Evolutionary conservation across 2,113 vertebrate genomes (phyloP), one percentile per base, ranked within the genome.

Genomic region (Petaurus breviceps): DNA sequence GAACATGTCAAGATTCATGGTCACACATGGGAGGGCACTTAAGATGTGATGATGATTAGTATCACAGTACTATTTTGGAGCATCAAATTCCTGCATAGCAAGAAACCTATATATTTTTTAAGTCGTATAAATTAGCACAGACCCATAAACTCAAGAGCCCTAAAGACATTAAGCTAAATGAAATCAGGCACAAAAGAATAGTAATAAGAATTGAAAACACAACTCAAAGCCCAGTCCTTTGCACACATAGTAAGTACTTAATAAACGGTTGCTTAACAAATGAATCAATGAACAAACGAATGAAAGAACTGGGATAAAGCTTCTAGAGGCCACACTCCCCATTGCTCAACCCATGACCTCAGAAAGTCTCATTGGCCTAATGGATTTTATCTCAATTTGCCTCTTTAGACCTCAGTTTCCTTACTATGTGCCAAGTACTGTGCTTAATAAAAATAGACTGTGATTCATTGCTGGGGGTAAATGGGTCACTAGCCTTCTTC

Each of bases 161-260:
- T 84, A 84, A 84, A 84, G 68, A 84, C n/a, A 84, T 84, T 84
- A 84, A 84, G n/a, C 68, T 84, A 84, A 84, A 84, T 84, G 68
- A 84, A 84, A 84, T 84, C 68, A 43, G 68, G 19, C n/a, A 84
- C 68, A 84, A 84, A 84, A 84, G 68, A 84, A 84, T 43, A 84
- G 68, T 43, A 43, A 84, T 84, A 84, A 84, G 68, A 84, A 84
- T 84, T 84, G 68, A 84, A 84, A 84, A 84, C n/a, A 84, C n/a
- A 23, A 84, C 68, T 84, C 68, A 84, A 84, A 84, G n/a, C 68
- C 68, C n/a, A 43, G 37, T n/a, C 22, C n/a, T 84, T 84, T 84
- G n/a, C n/a, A 43, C 19, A 43, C 68, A 84, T 43, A 43, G n/a
- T 43, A 43, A 84, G n/a, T 84, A 16, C 2, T 43, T 43, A 84